Percentiles rank a stretch among this genome's conserved stretches.
phyloP scores from a whole-genome alignment of 2,113 vertebrate species.

The Rafetus swinhoei region DNA sequence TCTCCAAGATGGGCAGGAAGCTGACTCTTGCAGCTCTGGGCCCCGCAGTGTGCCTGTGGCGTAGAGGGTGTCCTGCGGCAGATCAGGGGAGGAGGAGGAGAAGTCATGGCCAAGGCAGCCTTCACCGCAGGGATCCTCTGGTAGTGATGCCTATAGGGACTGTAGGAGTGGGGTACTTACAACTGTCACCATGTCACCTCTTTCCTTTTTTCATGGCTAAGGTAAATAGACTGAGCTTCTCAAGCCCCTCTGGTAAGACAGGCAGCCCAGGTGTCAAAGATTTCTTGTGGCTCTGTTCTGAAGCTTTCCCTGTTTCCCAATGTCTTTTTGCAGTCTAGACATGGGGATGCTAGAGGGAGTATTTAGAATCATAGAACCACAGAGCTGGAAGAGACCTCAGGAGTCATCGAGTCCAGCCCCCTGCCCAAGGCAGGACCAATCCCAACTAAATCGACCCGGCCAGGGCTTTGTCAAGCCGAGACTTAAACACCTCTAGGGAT shows the following conservation, averaged over 20 bases:
- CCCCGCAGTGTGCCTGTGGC: not conserved
- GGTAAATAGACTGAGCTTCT: not conserved
- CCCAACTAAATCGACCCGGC: too few relatives aligned
- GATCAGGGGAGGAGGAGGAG: not conserved
- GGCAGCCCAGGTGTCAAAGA: not conserved
- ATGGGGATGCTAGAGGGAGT: too few relatives aligned
- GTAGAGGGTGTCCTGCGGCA: not conserved
- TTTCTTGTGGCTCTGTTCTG: not conserved
- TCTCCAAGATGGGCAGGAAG: not conserved
- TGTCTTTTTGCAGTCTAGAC: not conserved
- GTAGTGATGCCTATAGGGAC: too few relatives aligned
- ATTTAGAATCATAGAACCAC: too few relatives aligned
- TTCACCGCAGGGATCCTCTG: not conserved
- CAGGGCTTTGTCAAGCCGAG: too few relatives aligned
- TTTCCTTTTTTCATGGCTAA: conserved; percentile 7
- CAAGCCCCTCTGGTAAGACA: not conserved
- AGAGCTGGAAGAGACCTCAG: too few relatives aligned
- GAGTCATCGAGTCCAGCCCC: too few relatives aligned
- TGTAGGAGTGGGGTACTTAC: not conserved
- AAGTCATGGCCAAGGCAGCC: not conserved
- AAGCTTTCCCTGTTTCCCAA: not conserved
- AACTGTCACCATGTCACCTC: not conserved
- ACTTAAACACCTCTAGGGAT: too few relatives aligned
- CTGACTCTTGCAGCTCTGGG: not conserved
- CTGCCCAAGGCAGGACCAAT: too few relatives aligned